Evolutionary conservation across 2,888 invertebrate species (phyloP), one percentile per base, ranked within the genome.

Genomic region (Archips crataeganus): DNA sequence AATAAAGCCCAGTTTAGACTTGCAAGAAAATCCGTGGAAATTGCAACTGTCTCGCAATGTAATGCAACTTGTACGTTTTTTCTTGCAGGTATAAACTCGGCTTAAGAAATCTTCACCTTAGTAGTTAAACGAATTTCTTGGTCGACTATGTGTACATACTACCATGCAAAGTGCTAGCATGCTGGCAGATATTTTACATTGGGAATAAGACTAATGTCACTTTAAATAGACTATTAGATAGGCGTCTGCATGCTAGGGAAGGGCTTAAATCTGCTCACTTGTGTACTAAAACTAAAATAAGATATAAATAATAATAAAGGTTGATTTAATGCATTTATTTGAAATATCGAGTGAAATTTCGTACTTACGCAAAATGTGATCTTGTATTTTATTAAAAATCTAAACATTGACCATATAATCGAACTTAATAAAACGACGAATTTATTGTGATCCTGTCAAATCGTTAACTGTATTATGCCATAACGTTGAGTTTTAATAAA

Each of bases 311-410:
- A 67, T 63, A 71, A 47, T 74, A 60, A 68, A 71, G 47, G 45
- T 73, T 75, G 60, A 57, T 71, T 70, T 75, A 64, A 79, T 79
- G 83, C 85, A 84, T 83, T 83, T 84, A 84, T 70, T 65, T 70
- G 64, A 77, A 73, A 75, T 61, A 74, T 69, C 42, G 42, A 65
- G 13, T 49, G 39, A 65, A 49, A 60, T n/a, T 60, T 63, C 32
- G 39, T 39, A 61, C n/a, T 39, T 59, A 59, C 23, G 4, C 6
- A 59, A 11, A 34, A 10, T 59, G 51, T 54, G 51, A 54, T 54
- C 23, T 9, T 49, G 1, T 49, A 49, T 54, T 54, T 23, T 15
- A 15, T 54, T 23, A 23, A 54, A 54, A 23, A 54, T 23, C 9
- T 51, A 51, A 10, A 49, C 9, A 54, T 54, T 54, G 23, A 23